Evolutionary conservation across 1,140 invertebrate species (phyloP).

Genomic region (Lethrus apterus): DNA sequence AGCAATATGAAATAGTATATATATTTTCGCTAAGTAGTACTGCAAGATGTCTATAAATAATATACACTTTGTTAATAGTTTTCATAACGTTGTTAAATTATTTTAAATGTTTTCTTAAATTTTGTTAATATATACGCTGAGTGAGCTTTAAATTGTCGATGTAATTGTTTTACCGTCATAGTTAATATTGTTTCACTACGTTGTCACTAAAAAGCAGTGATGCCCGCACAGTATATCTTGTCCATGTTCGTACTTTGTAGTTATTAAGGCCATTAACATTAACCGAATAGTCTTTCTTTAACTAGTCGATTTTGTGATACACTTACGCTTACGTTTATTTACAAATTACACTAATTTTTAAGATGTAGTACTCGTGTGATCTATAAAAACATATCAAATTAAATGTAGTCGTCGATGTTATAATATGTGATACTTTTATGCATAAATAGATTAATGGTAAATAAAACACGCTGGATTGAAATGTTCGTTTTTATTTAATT

Average conservation of each 20-base stretch:
- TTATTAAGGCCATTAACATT: constrained; percentile 14
- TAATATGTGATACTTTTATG: too few species aligned
- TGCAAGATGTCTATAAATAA: constrained; percentile 11
- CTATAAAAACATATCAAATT: too few species aligned
- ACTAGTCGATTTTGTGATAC: too few species aligned
- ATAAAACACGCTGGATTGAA: too few species aligned
- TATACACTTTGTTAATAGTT: neutral
- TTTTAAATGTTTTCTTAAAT: neutral
- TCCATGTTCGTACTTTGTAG: constrained; percentile 26
- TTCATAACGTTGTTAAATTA: neutral
- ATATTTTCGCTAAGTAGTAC: constrained; percentile 22
- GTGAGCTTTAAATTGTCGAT: constrained; percentile 21
- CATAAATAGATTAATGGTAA: too few species aligned
- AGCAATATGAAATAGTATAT: constrained; percentile 39
- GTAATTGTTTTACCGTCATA: neutral
- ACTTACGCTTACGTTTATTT: too few species aligned
- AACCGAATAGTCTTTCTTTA: too few species aligned
- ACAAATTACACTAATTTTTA: too few species aligned
- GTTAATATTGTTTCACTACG: neutral
- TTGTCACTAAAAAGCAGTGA: constrained; percentile 15
- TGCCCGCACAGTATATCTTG: constrained; percentile 37
- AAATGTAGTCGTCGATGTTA: too few species aligned
- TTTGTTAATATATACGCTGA: constrained; percentile 13
- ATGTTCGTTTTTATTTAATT: too few species aligned
- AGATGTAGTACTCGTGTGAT: too few species aligned